These are phyloP conservation scores for Gryllus bimaculatus DNA, from an alignment of 1,140 invertebrate genomes.

Conservation along the genomic window DNA sequence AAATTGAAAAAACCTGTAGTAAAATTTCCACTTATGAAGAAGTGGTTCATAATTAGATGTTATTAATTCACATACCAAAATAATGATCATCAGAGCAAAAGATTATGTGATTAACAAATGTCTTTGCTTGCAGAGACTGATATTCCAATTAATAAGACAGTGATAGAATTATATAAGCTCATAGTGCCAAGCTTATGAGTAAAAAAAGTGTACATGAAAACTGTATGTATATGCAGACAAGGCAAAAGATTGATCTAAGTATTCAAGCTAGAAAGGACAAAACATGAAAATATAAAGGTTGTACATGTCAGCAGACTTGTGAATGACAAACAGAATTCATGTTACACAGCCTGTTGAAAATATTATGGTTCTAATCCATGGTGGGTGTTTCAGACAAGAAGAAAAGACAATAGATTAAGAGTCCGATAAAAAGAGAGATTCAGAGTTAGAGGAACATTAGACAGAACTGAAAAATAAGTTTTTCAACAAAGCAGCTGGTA, in stretches of 20 bases:
- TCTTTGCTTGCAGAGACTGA: not conserved
- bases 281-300: not conserved
- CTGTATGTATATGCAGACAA: not conserved
- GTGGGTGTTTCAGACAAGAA: not conserved
- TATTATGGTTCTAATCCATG: slow-evolving; percentile 1
- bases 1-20: not conserved
- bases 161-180: not conserved
- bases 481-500: not conserved
- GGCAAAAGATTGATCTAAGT: not conserved
- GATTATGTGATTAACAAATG: too few relatives aligned
- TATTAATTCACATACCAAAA: not conserved
- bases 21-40: not conserved
- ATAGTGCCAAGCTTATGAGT: not conserved
- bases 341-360: not conserved
- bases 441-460: not conserved
- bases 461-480: not conserved
- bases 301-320: not conserved
- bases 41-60: not conserved
- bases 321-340: not conserved
- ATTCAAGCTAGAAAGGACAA: not conserved
- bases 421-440: not conserved
- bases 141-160: not conserved
- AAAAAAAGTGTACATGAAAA: not conserved
- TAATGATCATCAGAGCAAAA: not conserved
- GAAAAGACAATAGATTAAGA: not conserved